Evolutionary conservation across 2,888 invertebrate species (phyloP).

Genomic region (Parnassius orleans): DNA sequence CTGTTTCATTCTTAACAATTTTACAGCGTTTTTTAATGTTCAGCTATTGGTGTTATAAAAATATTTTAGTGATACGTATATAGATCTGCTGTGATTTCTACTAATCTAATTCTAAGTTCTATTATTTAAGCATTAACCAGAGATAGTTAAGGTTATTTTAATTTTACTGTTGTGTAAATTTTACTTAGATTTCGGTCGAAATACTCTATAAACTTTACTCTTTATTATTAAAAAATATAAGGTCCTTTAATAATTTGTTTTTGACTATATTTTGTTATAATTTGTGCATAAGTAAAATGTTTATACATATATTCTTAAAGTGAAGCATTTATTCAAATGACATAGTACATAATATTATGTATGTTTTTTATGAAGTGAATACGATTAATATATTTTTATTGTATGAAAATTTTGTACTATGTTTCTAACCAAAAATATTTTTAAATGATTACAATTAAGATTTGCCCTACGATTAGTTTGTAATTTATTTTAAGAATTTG

Average conservation of each 20-base stretch:
- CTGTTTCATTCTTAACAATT: constrained; percentile 5
- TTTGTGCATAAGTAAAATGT: constrained; percentile 7
- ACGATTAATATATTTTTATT: constrained; percentile 12
- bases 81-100: constrained; percentile 72
- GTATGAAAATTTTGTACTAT: constrained; percentile 25
- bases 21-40: constrained; percentile 14
- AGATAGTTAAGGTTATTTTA: constrained; percentile 45
- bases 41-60: constrained; percentile 32
- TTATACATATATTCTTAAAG: constrained; percentile 3
- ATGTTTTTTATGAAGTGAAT: neutral
- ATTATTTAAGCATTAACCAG: constrained; percentile 34
- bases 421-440: constrained; percentile 26
- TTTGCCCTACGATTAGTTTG: constrained; percentile 24
- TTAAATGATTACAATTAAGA: constrained; percentile 11
- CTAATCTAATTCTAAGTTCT: constrained; percentile 45
- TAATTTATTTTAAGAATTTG: constrained; percentile 13
- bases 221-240: neutral
- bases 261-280: constrained; percentile 2
- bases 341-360: constrained; percentile 15
- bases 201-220: constrained; percentile 57
- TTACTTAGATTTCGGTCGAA: neutral
- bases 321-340: constrained; percentile 15
- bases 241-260: neutral
- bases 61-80: constrained; percentile 42
- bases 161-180: constrained; percentile 20